A percentile compares a stretch with the other conserved stretches of the same genome.
These are phyloP conservation scores for Arrhopalites spinosus DNA, from an alignment of 2,888 invertebrate species.

Conservation along the genomic window DNA sequence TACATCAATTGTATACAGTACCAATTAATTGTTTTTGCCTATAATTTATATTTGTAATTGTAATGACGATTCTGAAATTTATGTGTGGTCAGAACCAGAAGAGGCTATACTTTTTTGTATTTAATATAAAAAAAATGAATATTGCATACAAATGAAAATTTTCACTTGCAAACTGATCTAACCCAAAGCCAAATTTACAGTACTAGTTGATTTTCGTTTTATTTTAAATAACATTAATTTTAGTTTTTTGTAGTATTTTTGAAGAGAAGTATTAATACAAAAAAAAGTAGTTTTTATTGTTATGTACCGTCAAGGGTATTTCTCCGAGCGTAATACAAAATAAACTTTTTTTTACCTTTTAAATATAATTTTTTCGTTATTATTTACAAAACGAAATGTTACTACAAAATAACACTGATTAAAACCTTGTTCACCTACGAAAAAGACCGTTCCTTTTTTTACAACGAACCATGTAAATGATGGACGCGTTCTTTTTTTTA, in stretches of 20 bases:
- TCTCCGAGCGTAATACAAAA: background rate
- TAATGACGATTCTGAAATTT: conserved; percentile 2
- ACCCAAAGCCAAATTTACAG: conserved; percentile 28
- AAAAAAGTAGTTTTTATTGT: too few species aligned
- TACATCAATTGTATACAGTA: background rate
- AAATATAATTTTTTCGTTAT: too few species aligned
- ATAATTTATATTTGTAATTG: background rate
- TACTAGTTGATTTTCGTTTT: conserved; percentile 20
- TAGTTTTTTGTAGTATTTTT: background rate
- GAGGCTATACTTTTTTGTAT: conserved; percentile 2
- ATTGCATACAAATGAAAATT: too few species aligned
- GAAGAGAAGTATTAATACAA: background rate
- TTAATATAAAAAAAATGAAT: too few species aligned
- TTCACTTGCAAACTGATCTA: conserved; percentile 25
- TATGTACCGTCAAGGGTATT: too few species aligned
- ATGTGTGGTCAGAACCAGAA: background rate
- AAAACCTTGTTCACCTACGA: background rate
- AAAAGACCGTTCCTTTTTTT: background rate
- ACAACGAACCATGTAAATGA: background rate
- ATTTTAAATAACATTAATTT: conserved; percentile 2
- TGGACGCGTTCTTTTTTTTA: background rate
- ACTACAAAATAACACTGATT: too few species aligned
- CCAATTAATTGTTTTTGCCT: too few species aligned
- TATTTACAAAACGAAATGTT: too few species aligned
- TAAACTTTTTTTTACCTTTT: background rate